These are phyloP conservation scores for Scolopax mira DNA, from an alignment of 2,113 vertebrate genomes.

Conservation along the genomic window DNA sequence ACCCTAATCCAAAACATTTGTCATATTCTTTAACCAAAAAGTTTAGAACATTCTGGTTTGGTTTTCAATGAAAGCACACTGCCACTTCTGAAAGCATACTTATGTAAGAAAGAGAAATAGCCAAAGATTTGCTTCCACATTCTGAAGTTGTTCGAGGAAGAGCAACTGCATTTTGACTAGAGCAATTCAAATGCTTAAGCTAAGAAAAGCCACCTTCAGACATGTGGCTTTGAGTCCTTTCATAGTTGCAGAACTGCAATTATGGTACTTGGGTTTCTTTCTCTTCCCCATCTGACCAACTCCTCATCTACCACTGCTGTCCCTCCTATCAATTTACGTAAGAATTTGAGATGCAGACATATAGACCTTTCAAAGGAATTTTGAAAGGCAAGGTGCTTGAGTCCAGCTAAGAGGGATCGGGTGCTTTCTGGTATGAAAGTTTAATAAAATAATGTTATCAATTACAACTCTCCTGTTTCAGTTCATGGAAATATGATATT, in stretches of 20 bases:
- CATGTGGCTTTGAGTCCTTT: neutral
- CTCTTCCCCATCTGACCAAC: neutral
- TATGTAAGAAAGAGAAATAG: neutral
- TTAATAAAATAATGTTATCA: neutral
- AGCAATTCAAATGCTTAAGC: neutral
- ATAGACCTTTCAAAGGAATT: neutral
- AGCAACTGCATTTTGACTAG: neutral
- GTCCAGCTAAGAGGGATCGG: neutral
- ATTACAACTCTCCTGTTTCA: neutral
- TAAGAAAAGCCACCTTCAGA: neutral
- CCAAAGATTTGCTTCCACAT: neutral
- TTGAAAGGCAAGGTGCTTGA: neutral
- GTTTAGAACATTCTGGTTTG: neutral
- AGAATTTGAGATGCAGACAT: neutral
- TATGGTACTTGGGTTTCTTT: neutral
- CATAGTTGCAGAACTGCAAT: neutral
- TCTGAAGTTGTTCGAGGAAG: neutral
- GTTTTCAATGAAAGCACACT: neutral
- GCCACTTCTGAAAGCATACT: neutral
- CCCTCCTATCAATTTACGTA: neutral
- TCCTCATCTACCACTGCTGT: neutral
- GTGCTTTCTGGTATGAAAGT: neutral
- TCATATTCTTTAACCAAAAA: neutral
- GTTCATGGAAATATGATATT: neutral
- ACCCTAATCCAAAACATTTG: neutral